phyloP scores from a whole-genome alignment of 2,797 vertebrate genomes.

The Hylomyscus alleni region DNA sequence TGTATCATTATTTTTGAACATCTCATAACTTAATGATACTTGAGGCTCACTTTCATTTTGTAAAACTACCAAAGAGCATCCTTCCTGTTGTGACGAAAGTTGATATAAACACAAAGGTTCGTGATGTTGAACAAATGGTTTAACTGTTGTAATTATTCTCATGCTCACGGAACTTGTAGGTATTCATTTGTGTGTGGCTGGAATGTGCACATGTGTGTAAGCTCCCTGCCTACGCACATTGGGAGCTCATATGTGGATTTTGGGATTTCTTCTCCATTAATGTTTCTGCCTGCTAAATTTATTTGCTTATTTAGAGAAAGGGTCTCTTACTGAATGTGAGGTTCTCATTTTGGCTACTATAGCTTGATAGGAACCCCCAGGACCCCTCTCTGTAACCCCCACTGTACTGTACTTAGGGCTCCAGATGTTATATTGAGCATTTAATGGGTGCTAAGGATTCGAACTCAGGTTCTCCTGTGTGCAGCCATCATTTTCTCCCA shows the following conservation, averaged over 20 bases:
- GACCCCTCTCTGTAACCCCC: fast-evolving
- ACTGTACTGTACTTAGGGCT: neutral
- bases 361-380: no score
- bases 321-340: neutral
- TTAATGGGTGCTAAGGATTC: neutral
- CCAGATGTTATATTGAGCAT: neutral
- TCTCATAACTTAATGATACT: neutral
- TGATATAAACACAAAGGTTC: slow-evolving; percentile 25
- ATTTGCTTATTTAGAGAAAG: neutral
- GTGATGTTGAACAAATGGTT: slow-evolving; percentile 13
- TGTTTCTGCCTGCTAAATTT: neutral
- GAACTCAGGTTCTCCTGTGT: neutral
- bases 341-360: neutral
- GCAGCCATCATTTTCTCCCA: neutral
- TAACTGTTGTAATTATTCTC: neutral
- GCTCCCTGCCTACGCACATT: neutral
- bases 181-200: neutral
- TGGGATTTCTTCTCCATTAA: neutral
- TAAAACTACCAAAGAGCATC: neutral
- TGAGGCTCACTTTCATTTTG: neutral
- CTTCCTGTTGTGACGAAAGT: neutral
- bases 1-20: neutral
- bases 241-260: neutral
- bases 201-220: neutral
- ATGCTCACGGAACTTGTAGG: neutral